Conservation (phyloP, 2,797 vertebrate species). For the Perodicticus potto region DNA sequence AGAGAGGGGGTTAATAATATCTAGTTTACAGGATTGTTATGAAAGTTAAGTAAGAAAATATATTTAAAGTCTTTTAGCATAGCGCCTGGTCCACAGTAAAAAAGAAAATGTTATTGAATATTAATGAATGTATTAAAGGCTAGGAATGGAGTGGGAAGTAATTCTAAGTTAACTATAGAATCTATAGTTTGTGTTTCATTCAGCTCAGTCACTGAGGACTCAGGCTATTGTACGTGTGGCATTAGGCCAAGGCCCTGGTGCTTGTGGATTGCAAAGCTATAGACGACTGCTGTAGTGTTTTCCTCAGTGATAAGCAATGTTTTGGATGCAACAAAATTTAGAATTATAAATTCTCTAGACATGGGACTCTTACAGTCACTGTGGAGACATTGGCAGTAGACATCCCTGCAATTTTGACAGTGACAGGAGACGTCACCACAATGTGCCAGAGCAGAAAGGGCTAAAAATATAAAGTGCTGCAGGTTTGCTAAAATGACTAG, state of each 20-base stretch:
- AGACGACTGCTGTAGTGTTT: background rate
- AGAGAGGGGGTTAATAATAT: background rate
- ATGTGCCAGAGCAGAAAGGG: background rate
- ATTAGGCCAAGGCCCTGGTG: background rate
- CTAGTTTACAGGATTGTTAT: background rate
- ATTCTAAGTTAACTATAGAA: background rate
- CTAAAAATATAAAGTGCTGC: slow-evolving; percentile 4
- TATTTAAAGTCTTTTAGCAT: background rate
- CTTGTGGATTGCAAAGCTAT: background rate
- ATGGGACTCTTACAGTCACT: background rate
- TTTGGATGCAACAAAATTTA: background rate
- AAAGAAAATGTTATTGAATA: background rate
- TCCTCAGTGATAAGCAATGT: background rate
- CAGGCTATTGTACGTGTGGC: background rate
- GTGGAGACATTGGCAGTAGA: background rate
- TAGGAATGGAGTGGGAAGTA: background rate
- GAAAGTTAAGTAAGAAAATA: background rate
- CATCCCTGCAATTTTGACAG: background rate
- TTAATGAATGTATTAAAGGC: background rate
- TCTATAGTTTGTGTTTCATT: background rate
- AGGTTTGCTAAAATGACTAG: background rate
- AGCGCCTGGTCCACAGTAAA: background rate
- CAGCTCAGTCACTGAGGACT: background rate
- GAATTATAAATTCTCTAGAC: background rate
- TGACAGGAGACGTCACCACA: background rate